Conservation (phyloP, 2,797 vertebrate genomes). For the Paramormyrops hopkinsi region DNA sequence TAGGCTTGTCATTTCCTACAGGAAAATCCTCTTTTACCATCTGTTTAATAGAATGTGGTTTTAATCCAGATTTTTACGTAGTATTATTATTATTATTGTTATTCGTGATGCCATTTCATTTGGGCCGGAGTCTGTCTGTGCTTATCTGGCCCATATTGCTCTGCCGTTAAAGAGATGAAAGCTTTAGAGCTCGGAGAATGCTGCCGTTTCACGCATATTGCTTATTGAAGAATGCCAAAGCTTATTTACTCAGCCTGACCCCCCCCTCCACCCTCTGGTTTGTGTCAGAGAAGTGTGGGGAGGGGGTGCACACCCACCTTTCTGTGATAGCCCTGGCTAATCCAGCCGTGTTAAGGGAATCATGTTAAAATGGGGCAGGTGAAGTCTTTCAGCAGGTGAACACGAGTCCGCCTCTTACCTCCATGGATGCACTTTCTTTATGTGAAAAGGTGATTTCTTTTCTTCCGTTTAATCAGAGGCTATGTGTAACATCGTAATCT, state of each 20-base stretch:
- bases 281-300: constrained; percentile 10
- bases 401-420: neutral
- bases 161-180: constrained; percentile 31
- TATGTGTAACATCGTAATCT: neutral
- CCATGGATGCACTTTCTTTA: neutral
- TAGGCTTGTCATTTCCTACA: constrained; percentile 76
- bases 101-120: constrained; percentile 57
- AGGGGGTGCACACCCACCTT: neutral
- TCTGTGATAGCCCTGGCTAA: neutral
- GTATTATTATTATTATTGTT: constrained; percentile 31
- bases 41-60: constrained; percentile 88
- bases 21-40: constrained; percentile 80
- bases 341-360: neutral
- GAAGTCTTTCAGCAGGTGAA: neutral
- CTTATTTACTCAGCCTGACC: constrained; percentile 28
- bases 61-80: constrained; percentile 83
- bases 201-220: constrained; percentile 31
- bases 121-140: constrained; percentile 36
- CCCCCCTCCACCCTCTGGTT: constrained; percentile 17
- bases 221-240: constrained; percentile 35
- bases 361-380: neutral
- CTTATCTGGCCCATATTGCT: constrained; percentile 36
- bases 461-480: neutral
- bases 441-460: neutral
- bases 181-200: constrained; percentile 8